Evolutionary conservation across 2,888 invertebrate species (phyloP), one percentile per base, ranked within the genome.

Genomic region (Cinara cedri): DNA sequence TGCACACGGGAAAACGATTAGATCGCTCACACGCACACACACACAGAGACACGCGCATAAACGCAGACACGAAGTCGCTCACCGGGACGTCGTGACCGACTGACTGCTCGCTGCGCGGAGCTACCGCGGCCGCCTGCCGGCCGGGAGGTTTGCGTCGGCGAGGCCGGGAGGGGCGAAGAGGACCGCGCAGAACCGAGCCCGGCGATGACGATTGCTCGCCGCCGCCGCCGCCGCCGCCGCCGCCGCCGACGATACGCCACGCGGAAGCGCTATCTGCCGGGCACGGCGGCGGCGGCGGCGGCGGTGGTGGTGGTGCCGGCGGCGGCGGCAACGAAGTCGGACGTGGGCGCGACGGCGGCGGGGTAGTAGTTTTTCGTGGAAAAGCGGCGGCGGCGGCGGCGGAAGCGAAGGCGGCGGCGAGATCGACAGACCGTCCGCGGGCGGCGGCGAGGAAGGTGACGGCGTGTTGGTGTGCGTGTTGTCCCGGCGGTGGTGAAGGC

Each of bases 21-120:
- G 34, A 51, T 34, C 51, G 68, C 8, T 1, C 34, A 11, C n/a
- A 10, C 51, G 46, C 44, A 14, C 16, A 46, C 42, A 63, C 62
- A 63, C 63, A 63, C 21, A 66, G 19, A 8, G 19, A 11, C 65
- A 16, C 65, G 21, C 16, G 21, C 57, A n/a, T 10, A 55, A 34
- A 46, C 54, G 16, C 21, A 42, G 4, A 19, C 19, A 19, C 10
- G n/a, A 34, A 51, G 74, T 74, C 74, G 74, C 51, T 74, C 74
- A 74, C 74, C 63, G 74, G 74, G 74, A 74, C 62, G 63, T 21
- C 74, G 74, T 74, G 74, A 74, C 74, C 74, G 74, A 74, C 74
- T 74, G 72, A 62, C 62, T 46, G n/a, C 42, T 46, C 24, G 57
- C 26, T 63, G 63, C 74, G 63, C 51, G 63, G 63, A 63, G 63